phyloP scores from a whole-genome alignment of 2,888 invertebrate genomes.

The Muscina levida region DNA sequence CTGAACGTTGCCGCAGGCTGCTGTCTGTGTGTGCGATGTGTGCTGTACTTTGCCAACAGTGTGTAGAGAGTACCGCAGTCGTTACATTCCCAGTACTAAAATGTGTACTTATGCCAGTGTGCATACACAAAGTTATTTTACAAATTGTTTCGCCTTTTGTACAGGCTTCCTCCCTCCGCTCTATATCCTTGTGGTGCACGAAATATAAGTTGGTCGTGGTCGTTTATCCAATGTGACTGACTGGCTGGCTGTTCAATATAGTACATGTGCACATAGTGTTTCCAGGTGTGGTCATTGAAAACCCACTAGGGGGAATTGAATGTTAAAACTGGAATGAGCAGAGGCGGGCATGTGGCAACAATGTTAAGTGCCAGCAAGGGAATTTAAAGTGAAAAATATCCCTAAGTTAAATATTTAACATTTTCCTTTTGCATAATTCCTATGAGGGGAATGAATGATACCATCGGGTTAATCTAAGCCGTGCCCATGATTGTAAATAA shows the following conservation, averaged over 20 bases:
- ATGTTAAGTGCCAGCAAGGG: constrained; percentile 24
- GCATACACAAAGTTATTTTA: constrained; percentile 8
- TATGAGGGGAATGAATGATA: background rate
- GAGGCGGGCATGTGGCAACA: constrained; percentile 7
- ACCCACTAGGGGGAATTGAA: constrained; percentile 31
- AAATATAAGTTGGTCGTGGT: constrained; percentile 2
- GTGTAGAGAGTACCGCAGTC: background rate
- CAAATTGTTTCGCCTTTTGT: constrained; percentile 21
- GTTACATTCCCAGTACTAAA: background rate
- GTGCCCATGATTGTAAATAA: too few species aligned
- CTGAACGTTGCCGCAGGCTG: too few species aligned
- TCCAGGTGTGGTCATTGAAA: constrained; percentile 33
- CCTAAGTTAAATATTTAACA: constrained; percentile 15
- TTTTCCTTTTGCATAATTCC: background rate
- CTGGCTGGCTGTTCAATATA: background rate
- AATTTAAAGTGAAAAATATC: constrained; percentile 10
- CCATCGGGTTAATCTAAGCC: too few species aligned
- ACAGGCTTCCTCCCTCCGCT: background rate
- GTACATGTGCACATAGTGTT: constrained; percentile 9
- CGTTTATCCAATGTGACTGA: background rate
- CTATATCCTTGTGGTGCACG: background rate
- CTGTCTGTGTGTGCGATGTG: too few species aligned
- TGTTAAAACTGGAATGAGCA: background rate
- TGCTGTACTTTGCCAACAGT: too few species aligned
- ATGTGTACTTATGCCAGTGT: background rate